These are phyloP conservation scores for Nymphalis polychloros DNA, from an alignment of 2,888 invertebrate genomes.

Conservation along the genomic window DNA sequence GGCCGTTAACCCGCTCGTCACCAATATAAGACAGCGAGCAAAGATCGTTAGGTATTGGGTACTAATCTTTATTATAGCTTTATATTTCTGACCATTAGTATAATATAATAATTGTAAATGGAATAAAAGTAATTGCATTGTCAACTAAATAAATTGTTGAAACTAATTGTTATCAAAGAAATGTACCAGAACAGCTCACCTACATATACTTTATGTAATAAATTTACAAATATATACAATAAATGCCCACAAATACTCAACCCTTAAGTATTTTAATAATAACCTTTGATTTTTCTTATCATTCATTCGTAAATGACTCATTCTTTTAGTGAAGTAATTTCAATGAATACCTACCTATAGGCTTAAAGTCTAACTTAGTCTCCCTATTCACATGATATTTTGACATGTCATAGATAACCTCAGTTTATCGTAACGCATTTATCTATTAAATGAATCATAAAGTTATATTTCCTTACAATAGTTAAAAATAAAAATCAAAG, in stretches of 20 bases:
- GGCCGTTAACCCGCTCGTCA: not conserved
- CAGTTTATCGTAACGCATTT: slow-evolving; percentile 5
- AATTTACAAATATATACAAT: no score
- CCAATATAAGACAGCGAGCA: not conserved
- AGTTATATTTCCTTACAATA: not conserved
- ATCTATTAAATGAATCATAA: not conserved
- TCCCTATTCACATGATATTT: slow-evolving; percentile 11
- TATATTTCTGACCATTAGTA: not conserved
- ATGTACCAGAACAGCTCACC: no score
- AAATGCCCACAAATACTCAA: no score
- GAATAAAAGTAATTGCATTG: not conserved
- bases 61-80: not conserved
- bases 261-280: no score
- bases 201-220: no score
- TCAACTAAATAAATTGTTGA: no score
- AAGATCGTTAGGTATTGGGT: not conserved
- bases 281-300: no score
- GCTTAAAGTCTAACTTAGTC: slow-evolving; percentile 24
- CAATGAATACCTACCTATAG: no score
- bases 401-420: slow-evolving; percentile 29
- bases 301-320: no score
- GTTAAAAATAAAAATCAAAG: not conserved
- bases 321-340: not conserved
- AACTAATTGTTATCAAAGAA: no score
- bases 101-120: not conserved